Percentiles rank a stretch among this genome's conserved stretches.
These are phyloP conservation scores for Neomorphus geoffroyi DNA, from an alignment of 2,797 vertebrate genomes.

Conservation along the genomic window DNA sequence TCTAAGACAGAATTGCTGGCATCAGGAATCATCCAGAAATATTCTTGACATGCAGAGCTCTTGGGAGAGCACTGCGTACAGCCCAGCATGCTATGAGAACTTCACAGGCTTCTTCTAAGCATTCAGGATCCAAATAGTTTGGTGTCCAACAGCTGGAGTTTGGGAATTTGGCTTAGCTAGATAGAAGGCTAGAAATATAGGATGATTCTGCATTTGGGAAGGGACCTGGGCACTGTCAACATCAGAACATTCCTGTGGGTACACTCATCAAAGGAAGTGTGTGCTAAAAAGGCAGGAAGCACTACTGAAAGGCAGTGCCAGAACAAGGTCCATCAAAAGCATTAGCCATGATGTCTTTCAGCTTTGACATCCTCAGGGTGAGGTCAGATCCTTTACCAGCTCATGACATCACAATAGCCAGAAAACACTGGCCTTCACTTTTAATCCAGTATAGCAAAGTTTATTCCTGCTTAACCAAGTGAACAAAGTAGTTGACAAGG, in stretches of 20 bases:
- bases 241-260: not conserved
- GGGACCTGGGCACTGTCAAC: not conserved
- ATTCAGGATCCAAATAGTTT: accelerated
- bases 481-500: not conserved
- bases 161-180: not conserved
- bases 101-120: not conserved
- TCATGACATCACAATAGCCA: not conserved
- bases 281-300: not conserved
- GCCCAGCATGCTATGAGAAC: not conserved
- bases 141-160: not conserved
- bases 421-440: not conserved
- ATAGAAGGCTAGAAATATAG: not conserved
- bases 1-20: not conserved
- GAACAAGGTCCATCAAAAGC: not conserved
- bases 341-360: not conserved
- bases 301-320: not conserved
- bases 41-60: not conserved
- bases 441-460: not conserved
- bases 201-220: not conserved
- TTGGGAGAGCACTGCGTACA: accelerated
- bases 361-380: no score
- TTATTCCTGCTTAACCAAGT: not conserved
- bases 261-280: accelerated
- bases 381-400: not conserved
- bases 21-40: not conserved